Percentiles rank a stretch among this genome's conserved stretches.
phyloP scores from a whole-genome alignment of 2,888 invertebrate genomes.

The Pandemis heparana region DNA sequence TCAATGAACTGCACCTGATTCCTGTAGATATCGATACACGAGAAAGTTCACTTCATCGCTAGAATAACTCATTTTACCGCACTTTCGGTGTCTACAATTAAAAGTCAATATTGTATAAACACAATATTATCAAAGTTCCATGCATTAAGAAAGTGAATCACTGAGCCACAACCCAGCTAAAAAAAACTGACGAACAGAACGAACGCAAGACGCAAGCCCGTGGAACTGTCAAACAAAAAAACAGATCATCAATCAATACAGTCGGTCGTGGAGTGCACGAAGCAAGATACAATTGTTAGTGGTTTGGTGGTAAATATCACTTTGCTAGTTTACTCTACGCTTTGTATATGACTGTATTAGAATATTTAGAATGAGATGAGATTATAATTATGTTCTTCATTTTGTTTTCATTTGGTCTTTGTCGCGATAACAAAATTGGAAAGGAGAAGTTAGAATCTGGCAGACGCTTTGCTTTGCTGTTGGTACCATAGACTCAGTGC shows the following conservation, averaged over 20 bases:
- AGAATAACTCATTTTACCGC: constrained; percentile 95
- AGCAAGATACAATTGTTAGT: not conserved
- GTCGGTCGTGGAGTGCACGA: not conserved
- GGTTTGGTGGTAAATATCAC: no score
- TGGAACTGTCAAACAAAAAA: not conserved
- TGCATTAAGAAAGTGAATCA: constrained; percentile 10
- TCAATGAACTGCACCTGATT: constrained; percentile 91
- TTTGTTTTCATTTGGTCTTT: no score
- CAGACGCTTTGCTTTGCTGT: no score
- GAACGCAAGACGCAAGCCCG: constrained; percentile 7
- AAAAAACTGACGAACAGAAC: constrained; percentile 6
- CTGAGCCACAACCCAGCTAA: constrained; percentile 5
- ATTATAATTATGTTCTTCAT: no score
- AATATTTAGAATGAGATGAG: no score
- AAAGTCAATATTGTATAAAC: constrained; percentile 3
- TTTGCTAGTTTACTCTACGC: no score
- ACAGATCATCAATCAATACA: constrained; percentile 1
- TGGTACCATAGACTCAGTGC: no score
- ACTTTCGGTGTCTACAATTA: constrained; percentile 32
- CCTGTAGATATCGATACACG: constrained; percentile 98
- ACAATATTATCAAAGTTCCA: constrained; percentile 7
- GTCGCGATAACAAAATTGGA: no score
- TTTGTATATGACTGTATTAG: no score
- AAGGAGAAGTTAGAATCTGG: no score
- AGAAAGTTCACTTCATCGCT: constrained; percentile 99